These are phyloP conservation scores for Drosophila watanabei DNA, from an alignment of 1,140 invertebrate species.

Conservation along the genomic window DNA sequence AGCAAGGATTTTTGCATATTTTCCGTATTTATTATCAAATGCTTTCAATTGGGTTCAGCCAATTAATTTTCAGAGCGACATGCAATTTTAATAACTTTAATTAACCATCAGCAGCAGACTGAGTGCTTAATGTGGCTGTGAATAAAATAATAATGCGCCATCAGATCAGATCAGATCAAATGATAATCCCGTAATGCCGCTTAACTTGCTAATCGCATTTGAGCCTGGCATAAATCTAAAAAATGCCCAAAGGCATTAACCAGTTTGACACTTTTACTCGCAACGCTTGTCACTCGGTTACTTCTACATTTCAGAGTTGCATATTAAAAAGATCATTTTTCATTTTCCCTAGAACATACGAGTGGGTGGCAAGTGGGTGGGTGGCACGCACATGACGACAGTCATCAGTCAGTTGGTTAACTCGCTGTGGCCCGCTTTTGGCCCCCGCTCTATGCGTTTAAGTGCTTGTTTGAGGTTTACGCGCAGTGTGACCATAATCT, in stretches of 20 bases:
- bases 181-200: constrained; percentile 15
- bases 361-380: constrained; percentile 3
- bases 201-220: constrained; percentile 50
- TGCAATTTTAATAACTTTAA: constrained; percentile 75
- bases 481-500: constrained; percentile 81
- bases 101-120: constrained; percentile 58
- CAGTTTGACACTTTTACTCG: constrained; percentile 51
- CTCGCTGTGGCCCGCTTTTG: constrained; percentile 43
- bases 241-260: constrained; percentile 31
- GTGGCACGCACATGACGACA: constrained; percentile 67
- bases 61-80: constrained; percentile 67
- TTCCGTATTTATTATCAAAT: constrained; percentile 68
- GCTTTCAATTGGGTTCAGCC: constrained; percentile 47
- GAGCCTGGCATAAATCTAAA: constrained; percentile 43
- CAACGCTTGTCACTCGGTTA: constrained; percentile 41
- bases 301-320: constrained; percentile 22
- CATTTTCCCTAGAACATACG: constrained; percentile 38
- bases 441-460: constrained; percentile 57
- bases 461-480: constrained; percentile 80
- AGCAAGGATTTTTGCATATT: constrained; percentile 43
- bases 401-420: constrained; percentile 81
- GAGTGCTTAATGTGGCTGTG: constrained; percentile 46
- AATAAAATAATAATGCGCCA: constrained; percentile 25
- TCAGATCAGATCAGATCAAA: background rate
- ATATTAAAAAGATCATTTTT: constrained; percentile 79